These are phyloP conservation scores for Phyllopteryx taeniolatus DNA, from an alignment of 2,113 vertebrate genomes.

Conservation along the genomic window DNA sequence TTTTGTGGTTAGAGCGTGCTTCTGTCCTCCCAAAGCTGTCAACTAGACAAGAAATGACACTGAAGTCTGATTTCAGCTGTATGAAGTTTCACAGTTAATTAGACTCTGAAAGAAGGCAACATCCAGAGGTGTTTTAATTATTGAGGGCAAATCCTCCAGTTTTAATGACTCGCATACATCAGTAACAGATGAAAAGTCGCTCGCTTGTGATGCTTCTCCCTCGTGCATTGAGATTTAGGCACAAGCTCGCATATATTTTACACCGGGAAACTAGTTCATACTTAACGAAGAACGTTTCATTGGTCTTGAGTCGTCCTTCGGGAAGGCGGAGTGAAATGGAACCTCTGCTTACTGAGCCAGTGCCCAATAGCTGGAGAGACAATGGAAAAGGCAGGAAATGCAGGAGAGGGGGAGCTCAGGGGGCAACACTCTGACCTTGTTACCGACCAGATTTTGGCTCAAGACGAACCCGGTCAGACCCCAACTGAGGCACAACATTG, in stretches of 20 bases:
- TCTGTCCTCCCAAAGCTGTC: constrained; percentile 31
- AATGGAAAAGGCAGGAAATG: constrained; percentile 13
- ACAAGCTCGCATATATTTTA: constrained; percentile 23
- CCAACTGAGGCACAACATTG: constrained; percentile 48
- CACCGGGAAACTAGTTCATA: constrained; percentile 39
- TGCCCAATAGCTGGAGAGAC: constrained; percentile 22
- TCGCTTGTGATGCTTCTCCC: constrained; percentile 42
- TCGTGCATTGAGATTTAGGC: constrained; percentile 28
- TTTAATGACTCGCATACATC: constrained; percentile 20
- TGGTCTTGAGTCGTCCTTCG: constrained; percentile 20
- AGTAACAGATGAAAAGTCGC: constrained; percentile 7
- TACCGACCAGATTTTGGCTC: constrained; percentile 60
- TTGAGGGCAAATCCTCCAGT: constrained; percentile 40
- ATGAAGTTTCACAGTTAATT: constrained; percentile 26
- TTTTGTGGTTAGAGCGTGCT: constrained; percentile 15
- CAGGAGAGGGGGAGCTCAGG: constrained; percentile 11
- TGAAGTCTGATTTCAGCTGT: constrained; percentile 37
- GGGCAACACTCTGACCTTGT: constrained; percentile 60
- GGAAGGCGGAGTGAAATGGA: constrained; percentile 5
- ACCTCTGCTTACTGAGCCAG: background rate
- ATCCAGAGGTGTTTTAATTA: constrained; percentile 41
- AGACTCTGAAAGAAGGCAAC: constrained; percentile 10
- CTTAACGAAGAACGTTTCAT: constrained; percentile 19
- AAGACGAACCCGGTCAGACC: constrained; percentile 44
- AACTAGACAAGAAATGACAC: constrained; percentile 22